Percentiles rank a stretch among this genome's conserved stretches.
phyloP scores from a whole-genome alignment of 2,113 vertebrate species.

The Notarius lentiginosus region DNA sequence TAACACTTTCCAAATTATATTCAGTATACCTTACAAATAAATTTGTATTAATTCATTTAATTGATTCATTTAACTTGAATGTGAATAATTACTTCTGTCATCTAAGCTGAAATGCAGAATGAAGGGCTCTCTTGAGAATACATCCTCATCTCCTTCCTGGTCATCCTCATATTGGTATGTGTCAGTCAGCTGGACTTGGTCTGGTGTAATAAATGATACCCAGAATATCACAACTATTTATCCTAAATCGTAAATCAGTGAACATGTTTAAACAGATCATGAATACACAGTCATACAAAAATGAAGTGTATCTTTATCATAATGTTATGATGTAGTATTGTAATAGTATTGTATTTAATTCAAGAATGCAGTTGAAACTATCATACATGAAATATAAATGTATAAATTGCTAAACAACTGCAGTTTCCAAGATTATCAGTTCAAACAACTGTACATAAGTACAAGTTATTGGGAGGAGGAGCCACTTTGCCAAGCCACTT shows the following conservation, averaged over 20 bases:
- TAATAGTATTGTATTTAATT: background rate
- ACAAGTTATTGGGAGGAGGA: no score
- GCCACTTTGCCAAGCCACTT: no score
- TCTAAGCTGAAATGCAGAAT: slow-evolving; percentile 69
- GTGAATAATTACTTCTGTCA: slow-evolving; percentile 66
- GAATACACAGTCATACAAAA: background rate
- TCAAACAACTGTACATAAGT: no score
- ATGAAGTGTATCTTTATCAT: background rate
- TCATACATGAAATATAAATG: background rate
- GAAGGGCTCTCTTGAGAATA: slow-evolving; percentile 73
- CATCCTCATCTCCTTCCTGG: slow-evolving; percentile 61
- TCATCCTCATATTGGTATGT: slow-evolving; percentile 72
- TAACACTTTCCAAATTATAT: background rate
- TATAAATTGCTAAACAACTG: no score
- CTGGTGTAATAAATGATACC: slow-evolving; percentile 63
- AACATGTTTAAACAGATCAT: background rate
- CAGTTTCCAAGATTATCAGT: no score
- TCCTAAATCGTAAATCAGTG: background rate
- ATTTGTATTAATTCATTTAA: background rate
- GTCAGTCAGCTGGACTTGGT: slow-evolving; percentile 65
- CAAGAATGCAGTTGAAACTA: background rate
- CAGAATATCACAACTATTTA: slow-evolving; percentile 38
- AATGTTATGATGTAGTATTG: background rate
- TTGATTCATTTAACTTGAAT: background rate
- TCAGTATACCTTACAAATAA: background rate